These are phyloP conservation scores for Heliconius cydno DNA, from an alignment of 2,888 invertebrate species.

Conservation along the genomic window DNA sequence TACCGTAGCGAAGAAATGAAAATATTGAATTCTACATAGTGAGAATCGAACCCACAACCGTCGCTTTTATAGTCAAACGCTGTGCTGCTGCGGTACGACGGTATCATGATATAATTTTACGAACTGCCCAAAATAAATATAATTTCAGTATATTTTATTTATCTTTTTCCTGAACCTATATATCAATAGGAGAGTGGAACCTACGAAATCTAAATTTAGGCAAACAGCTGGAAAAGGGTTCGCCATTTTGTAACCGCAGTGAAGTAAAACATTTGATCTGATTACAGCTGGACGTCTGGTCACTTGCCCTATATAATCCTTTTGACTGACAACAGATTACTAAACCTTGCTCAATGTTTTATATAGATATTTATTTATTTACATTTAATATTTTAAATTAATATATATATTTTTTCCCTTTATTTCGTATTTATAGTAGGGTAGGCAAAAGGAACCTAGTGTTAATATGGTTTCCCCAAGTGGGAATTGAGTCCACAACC, in stretches of 20 bases:
- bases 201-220: conserved; percentile 3
- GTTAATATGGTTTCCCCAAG: no score
- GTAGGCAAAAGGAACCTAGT: no score
- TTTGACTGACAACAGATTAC: conserved; percentile 23
- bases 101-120: not conserved
- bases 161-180: not conserved
- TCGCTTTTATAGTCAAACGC: no score
- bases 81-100: not conserved
- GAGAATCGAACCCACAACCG: no score
- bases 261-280: conserved; percentile 26
- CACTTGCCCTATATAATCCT: conserved; percentile 24
- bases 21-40: not conserved
- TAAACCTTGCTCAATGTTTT: not conserved
- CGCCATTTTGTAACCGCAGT: conserved; percentile 21
- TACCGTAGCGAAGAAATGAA: not conserved
- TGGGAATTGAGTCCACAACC: no score
- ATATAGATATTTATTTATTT: not conserved
- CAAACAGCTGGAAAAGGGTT: conserved; percentile 14
- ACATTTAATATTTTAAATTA: not conserved
- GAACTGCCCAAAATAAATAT: no score
- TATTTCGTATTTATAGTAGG: no score
- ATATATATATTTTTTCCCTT: no score
- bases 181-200: not conserved
- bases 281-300: conserved; percentile 20
- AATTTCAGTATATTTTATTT: no score